Evolutionary conservation across 2,797 vertebrate species (phyloP).

Genomic region (Etheostoma perlongum): DNA sequence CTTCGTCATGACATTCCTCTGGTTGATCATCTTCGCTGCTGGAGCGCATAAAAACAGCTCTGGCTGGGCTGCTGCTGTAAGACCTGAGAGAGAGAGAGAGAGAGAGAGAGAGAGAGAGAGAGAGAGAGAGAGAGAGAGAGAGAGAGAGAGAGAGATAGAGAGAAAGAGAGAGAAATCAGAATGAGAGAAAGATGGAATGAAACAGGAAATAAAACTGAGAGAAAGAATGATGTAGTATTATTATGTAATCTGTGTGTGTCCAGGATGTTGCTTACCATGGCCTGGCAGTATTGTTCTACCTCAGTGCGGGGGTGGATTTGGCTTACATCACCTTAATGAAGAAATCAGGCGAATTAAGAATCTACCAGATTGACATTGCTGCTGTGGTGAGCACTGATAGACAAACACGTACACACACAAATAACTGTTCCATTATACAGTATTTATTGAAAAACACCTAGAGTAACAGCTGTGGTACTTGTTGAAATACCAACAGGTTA

Average conservation of each 20-base stretch:
- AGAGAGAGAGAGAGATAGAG: background rate
- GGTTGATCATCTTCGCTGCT: slow-evolving; percentile 81
- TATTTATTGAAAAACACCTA: background rate
- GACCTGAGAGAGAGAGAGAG: slow-evolving; percentile 25
- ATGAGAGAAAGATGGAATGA: background rate
- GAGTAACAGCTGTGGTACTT: background rate
- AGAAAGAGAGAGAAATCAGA: too few relatives aligned
- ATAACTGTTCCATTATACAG: background rate
- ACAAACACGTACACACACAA: too few relatives aligned
- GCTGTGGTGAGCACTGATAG: slow-evolving; percentile 79
- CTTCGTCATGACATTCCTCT: slow-evolving; percentile 87
- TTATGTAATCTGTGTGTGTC: slow-evolving; percentile 17
- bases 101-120: background rate
- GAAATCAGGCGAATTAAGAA: fast-evolving
- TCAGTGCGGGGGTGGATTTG: slow-evolving; percentile 80
- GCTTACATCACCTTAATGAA: slow-evolving; percentile 51
- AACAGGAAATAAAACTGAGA: background rate
- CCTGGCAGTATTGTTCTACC: slow-evolving; percentile 81
- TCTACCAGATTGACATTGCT: slow-evolving; percentile 80
- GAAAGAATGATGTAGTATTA: background rate
- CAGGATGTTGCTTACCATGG: slow-evolving; percentile 83
- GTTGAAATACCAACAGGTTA: too few relatives aligned
- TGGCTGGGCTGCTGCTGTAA: slow-evolving; percentile 80
- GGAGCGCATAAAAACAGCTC: slow-evolving; percentile 75
- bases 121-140: too few relatives aligned